Evolutionary conservation across 2,888 invertebrate genomes (phyloP).

Genomic region (Drosophila mettleri): DNA sequence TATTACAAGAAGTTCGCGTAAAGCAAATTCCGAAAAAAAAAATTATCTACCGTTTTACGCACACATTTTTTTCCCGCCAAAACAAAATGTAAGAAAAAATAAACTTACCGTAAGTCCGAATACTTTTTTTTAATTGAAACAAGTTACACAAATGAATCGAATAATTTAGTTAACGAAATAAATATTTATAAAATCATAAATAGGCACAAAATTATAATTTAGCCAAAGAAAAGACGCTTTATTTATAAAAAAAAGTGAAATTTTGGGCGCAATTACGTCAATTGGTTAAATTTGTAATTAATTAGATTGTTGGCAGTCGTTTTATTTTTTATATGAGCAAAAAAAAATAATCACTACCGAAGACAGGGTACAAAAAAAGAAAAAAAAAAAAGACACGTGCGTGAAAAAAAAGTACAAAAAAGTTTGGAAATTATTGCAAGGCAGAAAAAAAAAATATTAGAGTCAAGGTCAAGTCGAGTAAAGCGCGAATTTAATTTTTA

Average conservation of each 20-base stretch:
- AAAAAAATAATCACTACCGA: constrained; percentile 68
- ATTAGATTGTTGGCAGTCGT: constrained; percentile 54
- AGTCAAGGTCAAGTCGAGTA: constrained; percentile 44
- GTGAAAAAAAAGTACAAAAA: constrained; percentile 29
- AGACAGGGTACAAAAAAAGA: constrained; percentile 48
- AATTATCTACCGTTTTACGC: constrained; percentile 17
- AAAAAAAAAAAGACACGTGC: constrained; percentile 65
- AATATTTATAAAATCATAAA: constrained; percentile 51
- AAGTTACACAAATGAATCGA: constrained; percentile 47
- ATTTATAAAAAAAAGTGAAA: constrained; percentile 46
- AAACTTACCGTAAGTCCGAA: constrained; percentile 60
- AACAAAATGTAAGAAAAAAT: constrained; percentile 23
- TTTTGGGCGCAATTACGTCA: constrained; percentile 65
- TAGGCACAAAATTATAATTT: constrained; percentile 35
- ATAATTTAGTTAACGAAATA: constrained; percentile 55
- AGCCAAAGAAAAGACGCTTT: constrained; percentile 33
- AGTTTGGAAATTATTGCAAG: constrained; percentile 8
- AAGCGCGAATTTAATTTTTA: constrained; percentile 12
- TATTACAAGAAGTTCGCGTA: constrained; percentile 46
- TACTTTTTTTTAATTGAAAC: constrained; percentile 27
- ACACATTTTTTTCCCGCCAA: constrained; percentile 59
- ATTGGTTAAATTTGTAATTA: constrained; percentile 60
- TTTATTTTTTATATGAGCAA: constrained; percentile 46
- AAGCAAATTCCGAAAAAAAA: constrained; percentile 33
- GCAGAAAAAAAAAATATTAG: constrained; percentile 45